Evolutionary conservation across 2,113 vertebrate species (phyloP).

Genomic region (Peucedramus taeniatus): DNA sequence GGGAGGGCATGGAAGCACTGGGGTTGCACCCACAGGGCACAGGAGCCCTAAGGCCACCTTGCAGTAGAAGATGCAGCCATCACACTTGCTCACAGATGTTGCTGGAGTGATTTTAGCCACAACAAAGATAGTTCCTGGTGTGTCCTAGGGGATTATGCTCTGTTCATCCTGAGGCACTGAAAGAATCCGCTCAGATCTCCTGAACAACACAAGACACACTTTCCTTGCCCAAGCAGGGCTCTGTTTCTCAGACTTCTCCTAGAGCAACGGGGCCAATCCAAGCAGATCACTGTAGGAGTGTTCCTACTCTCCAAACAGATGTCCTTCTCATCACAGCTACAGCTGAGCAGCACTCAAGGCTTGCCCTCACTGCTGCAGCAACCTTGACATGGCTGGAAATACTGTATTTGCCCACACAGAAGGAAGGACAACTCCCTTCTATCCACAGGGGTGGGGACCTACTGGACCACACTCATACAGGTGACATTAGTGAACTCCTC

Average conservation of each 20-base stretch:
- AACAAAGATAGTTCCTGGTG: not conserved
- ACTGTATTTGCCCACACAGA: not conserved
- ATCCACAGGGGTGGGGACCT: not conserved
- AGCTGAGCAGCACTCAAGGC: not conserved
- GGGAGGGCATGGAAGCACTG: not conserved
- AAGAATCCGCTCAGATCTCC: not conserved
- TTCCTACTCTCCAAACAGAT: not conserved
- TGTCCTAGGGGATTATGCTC: not conserved
- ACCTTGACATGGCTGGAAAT: not conserved
- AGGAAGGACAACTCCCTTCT: not conserved
- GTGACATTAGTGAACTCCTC: not conserved
- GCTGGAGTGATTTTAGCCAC: not conserved
- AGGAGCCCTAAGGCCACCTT: not conserved
- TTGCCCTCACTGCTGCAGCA: not conserved
- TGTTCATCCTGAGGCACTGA: not conserved
- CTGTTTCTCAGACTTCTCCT: not conserved
- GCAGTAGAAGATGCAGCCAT: not conserved
- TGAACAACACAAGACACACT: not conserved
- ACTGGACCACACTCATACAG: not conserved
- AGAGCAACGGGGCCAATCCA: not conserved
- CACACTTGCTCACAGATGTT: not conserved
- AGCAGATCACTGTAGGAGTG: not conserved
- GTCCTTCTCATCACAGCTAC: not conserved
- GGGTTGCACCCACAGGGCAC: fast-evolving
- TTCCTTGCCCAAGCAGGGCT: not conserved